A percentile compares a stretch with the other conserved stretches of the same genome.
These are phyloP conservation scores for Nasonia giraulti DNA, from an alignment of 1,140 invertebrate genomes.

Conservation along the genomic window DNA sequence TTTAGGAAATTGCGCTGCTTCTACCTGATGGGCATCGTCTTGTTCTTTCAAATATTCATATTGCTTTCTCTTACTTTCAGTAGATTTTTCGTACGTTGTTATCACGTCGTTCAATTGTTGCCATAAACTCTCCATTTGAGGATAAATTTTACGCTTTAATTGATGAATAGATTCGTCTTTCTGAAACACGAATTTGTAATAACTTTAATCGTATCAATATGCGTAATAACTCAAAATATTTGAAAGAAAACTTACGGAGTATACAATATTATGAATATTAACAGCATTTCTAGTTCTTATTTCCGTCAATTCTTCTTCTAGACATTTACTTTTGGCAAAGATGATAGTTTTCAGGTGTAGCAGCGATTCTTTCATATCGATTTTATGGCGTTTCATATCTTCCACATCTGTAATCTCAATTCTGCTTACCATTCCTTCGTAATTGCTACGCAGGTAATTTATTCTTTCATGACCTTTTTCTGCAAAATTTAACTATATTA, in stretches of 20 bases:
- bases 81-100: slow-evolving; percentile 62
- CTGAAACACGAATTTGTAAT: slow-evolving; percentile 54
- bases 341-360: slow-evolving; percentile 61
- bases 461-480: slow-evolving; percentile 72
- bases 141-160: slow-evolving; percentile 53
- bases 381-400: slow-evolving; percentile 57
- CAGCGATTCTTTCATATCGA: slow-evolving; percentile 53
- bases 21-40: slow-evolving; percentile 60
- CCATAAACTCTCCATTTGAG: slow-evolving; percentile 62
- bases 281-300: slow-evolving; percentile 63
- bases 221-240: neutral
- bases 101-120: slow-evolving; percentile 59
- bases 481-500: slow-evolving; percentile 55
- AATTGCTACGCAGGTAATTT: slow-evolving; percentile 75
- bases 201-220: neutral
- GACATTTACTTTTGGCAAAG: slow-evolving; percentile 55
- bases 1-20: slow-evolving; percentile 61
- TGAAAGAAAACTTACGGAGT: slow-evolving; percentile 59
- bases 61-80: slow-evolving; percentile 65
- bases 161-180: slow-evolving; percentile 59
- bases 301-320: slow-evolving; percentile 58
- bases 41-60: slow-evolving; percentile 69
- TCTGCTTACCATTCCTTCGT: slow-evolving; percentile 68
- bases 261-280: slow-evolving; percentile 62
- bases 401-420: slow-evolving; percentile 56